These are phyloP conservation scores for Triplophysa dalaica DNA, from an alignment of 2,113 vertebrate genomes.

Conservation along the genomic window DNA sequence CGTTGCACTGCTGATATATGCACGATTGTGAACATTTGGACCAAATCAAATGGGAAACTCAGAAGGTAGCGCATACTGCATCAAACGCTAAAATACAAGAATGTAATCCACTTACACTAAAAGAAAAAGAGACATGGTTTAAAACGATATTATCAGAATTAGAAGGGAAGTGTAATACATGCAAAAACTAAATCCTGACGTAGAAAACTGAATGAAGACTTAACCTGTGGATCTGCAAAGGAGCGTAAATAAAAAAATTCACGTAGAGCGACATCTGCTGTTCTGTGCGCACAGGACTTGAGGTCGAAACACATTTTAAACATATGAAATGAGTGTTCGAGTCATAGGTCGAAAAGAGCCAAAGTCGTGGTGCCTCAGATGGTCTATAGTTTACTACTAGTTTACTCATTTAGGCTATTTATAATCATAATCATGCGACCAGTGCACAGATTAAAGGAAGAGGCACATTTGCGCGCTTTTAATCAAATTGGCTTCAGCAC, in stretches of 20 bases:
- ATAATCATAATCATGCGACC: not conserved
- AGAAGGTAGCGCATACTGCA: not conserved
- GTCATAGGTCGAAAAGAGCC: not conserved
- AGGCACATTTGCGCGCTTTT: not conserved
- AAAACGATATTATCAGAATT: not conserved
- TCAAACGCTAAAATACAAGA: not conserved
- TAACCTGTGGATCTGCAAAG: conserved; percentile 49
- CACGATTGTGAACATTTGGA: not conserved
- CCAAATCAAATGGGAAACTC: not conserved
- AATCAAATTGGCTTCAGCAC: not conserved
- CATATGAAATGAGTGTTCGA: conserved; percentile 6
- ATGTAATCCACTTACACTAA: not conserved
- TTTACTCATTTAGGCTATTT: not conserved
- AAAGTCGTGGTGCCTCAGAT: not conserved
- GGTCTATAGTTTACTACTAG: not conserved
- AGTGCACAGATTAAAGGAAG: not conserved
- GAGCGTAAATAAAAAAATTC: conserved; percentile 48
- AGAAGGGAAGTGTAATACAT: not conserved
- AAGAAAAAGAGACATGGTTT: not conserved
- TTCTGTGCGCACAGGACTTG: conserved; percentile 38
- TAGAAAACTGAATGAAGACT: conserved; percentile 12
- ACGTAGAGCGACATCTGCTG: conserved; percentile 75
- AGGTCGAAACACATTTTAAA: not conserved
- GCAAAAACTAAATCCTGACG: conserved; percentile 15
- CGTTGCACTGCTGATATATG: conserved; percentile 43